A percentile compares a stretch with the other conserved stretches of the same genome.
These are phyloP conservation scores for Macheiramphus alcinus DNA, from an alignment of 2,113 vertebrate genomes.

Conservation along the genomic window DNA sequence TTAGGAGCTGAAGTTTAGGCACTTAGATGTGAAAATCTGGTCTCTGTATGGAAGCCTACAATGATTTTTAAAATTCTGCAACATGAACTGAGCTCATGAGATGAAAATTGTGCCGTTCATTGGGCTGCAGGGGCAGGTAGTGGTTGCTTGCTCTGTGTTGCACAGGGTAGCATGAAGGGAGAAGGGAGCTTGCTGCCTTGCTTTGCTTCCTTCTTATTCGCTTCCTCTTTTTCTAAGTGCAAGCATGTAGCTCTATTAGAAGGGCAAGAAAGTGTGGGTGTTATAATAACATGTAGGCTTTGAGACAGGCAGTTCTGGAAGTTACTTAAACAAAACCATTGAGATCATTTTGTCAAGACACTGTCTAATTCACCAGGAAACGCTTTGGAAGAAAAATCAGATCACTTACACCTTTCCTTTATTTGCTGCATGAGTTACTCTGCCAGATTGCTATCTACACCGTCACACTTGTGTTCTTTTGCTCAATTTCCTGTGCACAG, in stretches of 20 bases:
- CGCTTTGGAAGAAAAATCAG: background rate
- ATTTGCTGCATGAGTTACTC: background rate
- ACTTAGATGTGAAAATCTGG: background rate
- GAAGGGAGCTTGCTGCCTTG: background rate
- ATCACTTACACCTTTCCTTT: background rate
- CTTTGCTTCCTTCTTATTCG: background rate
- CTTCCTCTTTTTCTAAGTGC: background rate
- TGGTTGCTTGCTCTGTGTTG: background rate
- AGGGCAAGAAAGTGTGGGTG: slow-evolving; percentile 47
- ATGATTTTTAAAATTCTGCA: background rate
- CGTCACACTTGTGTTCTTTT: background rate
- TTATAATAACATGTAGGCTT: slow-evolving; percentile 58
- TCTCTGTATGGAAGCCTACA: background rate
- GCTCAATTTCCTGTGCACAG: background rate
- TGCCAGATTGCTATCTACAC: background rate
- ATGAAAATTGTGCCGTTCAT: background rate
- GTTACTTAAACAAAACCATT: slow-evolving; percentile 61
- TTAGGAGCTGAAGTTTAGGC: background rate
- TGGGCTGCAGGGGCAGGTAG: background rate
- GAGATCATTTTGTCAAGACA: slow-evolving; percentile 41
- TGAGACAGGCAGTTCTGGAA: slow-evolving; percentile 49
- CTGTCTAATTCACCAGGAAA: background rate
- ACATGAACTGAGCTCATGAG: background rate
- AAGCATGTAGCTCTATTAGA: slow-evolving; percentile 8
- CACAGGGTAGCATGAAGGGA: background rate